phyloP scores from a whole-genome alignment of 2,888 invertebrate genomes.

The Aleiodes testaceus region DNA sequence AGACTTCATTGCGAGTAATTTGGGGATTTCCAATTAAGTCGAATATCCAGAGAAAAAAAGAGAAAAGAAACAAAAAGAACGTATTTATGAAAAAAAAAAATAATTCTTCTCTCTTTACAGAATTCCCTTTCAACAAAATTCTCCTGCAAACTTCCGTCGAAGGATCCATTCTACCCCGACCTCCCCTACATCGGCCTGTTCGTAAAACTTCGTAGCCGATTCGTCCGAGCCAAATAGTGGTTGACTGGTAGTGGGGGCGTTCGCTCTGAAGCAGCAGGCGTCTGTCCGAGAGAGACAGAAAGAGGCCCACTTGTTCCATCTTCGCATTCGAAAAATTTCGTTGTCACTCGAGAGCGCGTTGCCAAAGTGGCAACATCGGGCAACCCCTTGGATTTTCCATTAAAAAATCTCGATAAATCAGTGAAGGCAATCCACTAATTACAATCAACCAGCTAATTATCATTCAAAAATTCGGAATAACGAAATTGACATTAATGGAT shows the following conservation, averaged over 20 bases:
- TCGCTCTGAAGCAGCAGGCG: slow-evolving; percentile 49
- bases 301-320: slow-evolving; percentile 63
- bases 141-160: too few relatives aligned
- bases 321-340: slow-evolving; percentile 50
- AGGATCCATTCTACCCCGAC: not conserved
- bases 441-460: not conserved
- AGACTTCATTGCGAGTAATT: not conserved
- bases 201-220: slow-evolving; percentile 4
- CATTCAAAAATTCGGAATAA: not conserved
- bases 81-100: not conserved
- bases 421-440: not conserved
- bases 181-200: not conserved
- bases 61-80: too few relatives aligned
- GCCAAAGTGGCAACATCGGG: slow-evolving; percentile 65
- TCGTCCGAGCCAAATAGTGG: slow-evolving; percentile 28
- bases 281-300: slow-evolving; percentile 3
- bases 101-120: too few relatives aligned
- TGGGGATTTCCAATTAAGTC: not conserved
- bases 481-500: not conserved
- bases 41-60: too few relatives aligned
- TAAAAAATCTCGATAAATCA: not conserved
- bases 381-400: not conserved
- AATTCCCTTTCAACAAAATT: slow-evolving; percentile 2
- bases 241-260: slow-evolving; percentile 56
- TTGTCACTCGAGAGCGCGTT: slow-evolving; percentile 69